Percentiles rank a stretch among this genome's conserved stretches.
phyloP scores from a whole-genome alignment of 2,888 invertebrate genomes.

The Eurytoma californica region DNA sequence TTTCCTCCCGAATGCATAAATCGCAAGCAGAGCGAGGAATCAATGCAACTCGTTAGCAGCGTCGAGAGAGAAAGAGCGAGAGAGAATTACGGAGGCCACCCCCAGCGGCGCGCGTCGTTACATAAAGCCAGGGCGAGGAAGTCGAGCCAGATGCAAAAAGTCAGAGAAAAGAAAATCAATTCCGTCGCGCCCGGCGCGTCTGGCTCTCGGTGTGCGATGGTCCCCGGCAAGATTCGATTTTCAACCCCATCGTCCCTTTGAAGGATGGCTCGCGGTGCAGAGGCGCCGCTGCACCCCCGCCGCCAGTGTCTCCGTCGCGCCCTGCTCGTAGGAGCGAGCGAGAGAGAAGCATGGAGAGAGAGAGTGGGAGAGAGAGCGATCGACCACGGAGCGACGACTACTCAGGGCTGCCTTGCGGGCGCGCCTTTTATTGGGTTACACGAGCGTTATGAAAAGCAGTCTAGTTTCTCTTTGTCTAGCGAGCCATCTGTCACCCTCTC shows the following conservation, averaged over 20 bases:
- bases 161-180: slow-evolving; percentile 48
- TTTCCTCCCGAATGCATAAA: slow-evolving; percentile 16
- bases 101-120: slow-evolving; percentile 17
- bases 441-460: slow-evolving; percentile 60
- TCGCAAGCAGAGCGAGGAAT: slow-evolving; percentile 4
- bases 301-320: not conserved
- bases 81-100: slow-evolving; percentile 7
- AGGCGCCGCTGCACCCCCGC: not conserved
- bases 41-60: slow-evolving; percentile 39
- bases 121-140: slow-evolving; percentile 19
- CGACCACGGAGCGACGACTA: slow-evolving; percentile 18
- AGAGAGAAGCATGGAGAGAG: too few relatives aligned
- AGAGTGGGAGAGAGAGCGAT: not conserved
- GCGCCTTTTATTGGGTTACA: slow-evolving; percentile 67
- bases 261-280: slow-evolving; percentile 9
- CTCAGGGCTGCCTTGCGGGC: slow-evolving; percentile 27
- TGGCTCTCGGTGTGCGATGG: slow-evolving; percentile 9
- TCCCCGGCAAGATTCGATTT: slow-evolving; percentile 64
- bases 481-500: slow-evolving; percentile 68
- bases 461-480: slow-evolving; percentile 67
- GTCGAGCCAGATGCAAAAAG: slow-evolving; percentile 46
- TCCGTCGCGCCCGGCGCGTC: not conserved
- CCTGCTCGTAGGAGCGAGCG: too few relatives aligned
- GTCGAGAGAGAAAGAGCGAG: not conserved
- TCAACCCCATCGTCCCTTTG: slow-evolving; percentile 65